Evolutionary conservation across 2,113 vertebrate genomes (phyloP).

Genomic region (Mobula hypostoma): DNA sequence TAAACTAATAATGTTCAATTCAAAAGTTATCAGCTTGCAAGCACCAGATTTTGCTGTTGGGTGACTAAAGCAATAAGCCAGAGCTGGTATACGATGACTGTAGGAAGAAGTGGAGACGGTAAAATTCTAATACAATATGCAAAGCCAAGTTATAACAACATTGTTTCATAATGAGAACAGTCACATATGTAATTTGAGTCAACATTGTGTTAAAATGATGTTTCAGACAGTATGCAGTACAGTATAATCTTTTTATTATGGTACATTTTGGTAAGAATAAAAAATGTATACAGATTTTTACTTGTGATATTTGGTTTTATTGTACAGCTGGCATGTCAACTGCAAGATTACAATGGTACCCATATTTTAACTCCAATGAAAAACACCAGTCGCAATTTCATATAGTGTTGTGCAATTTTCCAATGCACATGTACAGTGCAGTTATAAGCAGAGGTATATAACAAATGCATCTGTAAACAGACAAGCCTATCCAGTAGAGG

Average conservation of each 20-base stretch:
- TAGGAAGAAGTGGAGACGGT: neutral
- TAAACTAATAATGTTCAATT: neutral
- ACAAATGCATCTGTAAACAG: constrained; percentile 30
- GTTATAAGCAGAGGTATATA: constrained; percentile 28
- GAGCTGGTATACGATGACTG: neutral
- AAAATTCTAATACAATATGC: neutral
- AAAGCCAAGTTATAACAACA: neutral
- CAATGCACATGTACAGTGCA: neutral
- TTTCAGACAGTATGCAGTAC: neutral
- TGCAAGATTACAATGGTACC: neutral
- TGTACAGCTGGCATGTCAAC: constrained; percentile 21
- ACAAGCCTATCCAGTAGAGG: neutral
- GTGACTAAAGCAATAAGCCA: neutral
- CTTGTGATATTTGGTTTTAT: constrained; percentile 33
- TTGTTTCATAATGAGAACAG: neutral
- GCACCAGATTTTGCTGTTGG: neutral
- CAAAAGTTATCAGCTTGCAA: neutral
- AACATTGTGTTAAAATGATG: neutral
- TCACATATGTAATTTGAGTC: neutral
- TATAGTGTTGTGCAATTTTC: constrained; percentile 7
- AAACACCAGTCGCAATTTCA: neutral
- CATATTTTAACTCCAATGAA: constrained; percentile 24
- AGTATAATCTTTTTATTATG: constrained; percentile 3
- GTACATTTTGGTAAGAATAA: neutral
- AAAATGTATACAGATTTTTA: neutral